Percentiles rank a stretch among this genome's conserved stretches.
Conservation (phyloP, 2,888 invertebrate genomes). For the Limnephilus auricula region DNA sequence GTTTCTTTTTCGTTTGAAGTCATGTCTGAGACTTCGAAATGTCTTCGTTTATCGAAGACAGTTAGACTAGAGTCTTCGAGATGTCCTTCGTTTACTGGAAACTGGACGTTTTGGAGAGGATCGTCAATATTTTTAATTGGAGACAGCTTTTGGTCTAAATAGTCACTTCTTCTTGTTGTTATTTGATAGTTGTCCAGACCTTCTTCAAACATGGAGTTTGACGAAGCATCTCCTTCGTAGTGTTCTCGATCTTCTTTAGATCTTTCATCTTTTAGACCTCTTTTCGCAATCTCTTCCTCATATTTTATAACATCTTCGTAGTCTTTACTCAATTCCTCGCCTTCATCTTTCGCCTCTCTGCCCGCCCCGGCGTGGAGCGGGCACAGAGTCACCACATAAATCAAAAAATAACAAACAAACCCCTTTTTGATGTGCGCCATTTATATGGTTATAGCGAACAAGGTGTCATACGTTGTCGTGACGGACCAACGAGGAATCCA, state of each 20-base stretch:
- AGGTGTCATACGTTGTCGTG: conserved; percentile 12
- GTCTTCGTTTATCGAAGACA: conserved; percentile 59
- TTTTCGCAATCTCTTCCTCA: conserved; percentile 32
- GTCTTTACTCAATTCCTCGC: conserved; percentile 8
- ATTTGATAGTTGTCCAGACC: conserved; percentile 16
- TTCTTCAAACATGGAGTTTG: background rate
- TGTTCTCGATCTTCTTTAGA: background rate
- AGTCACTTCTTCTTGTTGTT: conserved; percentile 38
- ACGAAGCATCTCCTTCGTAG: conserved; percentile 4
- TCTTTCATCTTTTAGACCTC: background rate
- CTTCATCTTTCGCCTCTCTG: conserved; percentile 4
- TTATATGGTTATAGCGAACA: conserved; percentile 38
- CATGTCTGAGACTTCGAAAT: conserved; percentile 62
- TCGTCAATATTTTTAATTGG: background rate
- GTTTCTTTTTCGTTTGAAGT: conserved; percentile 33
- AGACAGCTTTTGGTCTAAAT: conserved; percentile 2
- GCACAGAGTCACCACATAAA: conserved; percentile 29
- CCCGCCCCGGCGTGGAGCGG: background rate
- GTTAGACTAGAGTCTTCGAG: conserved; percentile 56
- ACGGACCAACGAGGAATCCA: conserved; percentile 2
- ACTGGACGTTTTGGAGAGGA: conserved; percentile 25
- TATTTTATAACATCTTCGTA: conserved; percentile 7
- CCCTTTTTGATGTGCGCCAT: conserved; percentile 52
- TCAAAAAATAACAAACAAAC: conserved; percentile 57
- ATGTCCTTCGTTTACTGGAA: conserved; percentile 39